Conservation (phyloP, 2,888 invertebrate genomes). For the Malacosoma neustria region DNA sequence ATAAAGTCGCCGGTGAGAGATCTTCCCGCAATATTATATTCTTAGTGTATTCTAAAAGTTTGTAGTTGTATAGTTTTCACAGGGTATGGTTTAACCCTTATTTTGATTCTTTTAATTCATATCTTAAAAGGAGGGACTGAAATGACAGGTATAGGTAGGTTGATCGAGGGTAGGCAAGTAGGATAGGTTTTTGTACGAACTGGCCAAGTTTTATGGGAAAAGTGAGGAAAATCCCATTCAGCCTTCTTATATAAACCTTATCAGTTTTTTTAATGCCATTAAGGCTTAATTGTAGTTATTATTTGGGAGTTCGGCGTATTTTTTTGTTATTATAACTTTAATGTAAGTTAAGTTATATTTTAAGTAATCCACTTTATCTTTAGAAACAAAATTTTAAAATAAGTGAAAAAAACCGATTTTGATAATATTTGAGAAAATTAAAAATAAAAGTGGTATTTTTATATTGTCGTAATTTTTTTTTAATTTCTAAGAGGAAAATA, state of each 20-base stretch:
- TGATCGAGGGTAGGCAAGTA: constrained; percentile 41
- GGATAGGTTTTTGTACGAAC: constrained; percentile 61
- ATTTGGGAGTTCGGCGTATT: constrained; percentile 32
- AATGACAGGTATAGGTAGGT: constrained; percentile 59
- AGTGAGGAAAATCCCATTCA: not conserved
- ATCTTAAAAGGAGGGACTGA: constrained; percentile 57
- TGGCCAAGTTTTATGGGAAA: constrained; percentile 32
- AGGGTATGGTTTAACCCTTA: constrained; percentile 45
- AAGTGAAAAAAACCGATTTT: too few species aligned
- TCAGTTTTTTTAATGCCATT: not conserved
- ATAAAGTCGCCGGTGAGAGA: too few species aligned
- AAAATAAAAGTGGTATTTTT: constrained; percentile 60
- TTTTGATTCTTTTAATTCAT: constrained; percentile 45
- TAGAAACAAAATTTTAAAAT: constrained; percentile 23
- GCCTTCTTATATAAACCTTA: not conserved
- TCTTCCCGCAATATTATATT: not conserved
- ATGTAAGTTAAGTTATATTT: constrained; percentile 25
- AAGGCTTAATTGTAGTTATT: constrained; percentile 7
- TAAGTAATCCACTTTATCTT: constrained; percentile 19
- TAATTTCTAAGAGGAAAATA: constrained; percentile 27
- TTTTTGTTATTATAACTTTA: constrained; percentile 31
- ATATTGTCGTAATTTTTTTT: constrained; percentile 53
- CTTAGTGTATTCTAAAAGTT: constrained; percentile 10
- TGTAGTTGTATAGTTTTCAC: constrained; percentile 41
- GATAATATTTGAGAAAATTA: too few species aligned